Evolutionary conservation across 2,888 invertebrate genomes (phyloP).

Genomic region (Pharmacophagus antenor): DNA sequence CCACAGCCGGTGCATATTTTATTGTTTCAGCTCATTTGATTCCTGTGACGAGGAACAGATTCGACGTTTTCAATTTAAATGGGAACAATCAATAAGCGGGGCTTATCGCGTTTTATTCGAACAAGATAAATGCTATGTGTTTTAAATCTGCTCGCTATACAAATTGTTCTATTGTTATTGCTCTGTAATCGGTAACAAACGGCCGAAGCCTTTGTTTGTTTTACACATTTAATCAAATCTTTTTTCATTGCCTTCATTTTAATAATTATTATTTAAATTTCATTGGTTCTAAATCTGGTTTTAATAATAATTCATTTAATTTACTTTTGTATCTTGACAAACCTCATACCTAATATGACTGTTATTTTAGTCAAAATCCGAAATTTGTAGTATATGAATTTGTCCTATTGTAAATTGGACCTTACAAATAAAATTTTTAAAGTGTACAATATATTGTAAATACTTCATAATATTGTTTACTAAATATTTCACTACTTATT

Average conservation of each 20-base stretch:
- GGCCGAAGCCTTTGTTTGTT: conserved; percentile 45
- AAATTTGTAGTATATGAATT: no score
- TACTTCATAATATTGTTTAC: no score
- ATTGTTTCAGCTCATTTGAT: conserved; percentile 53
- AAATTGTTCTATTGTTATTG: conserved; percentile 61
- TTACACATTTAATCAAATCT: conserved; percentile 24
- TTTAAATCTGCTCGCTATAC: conserved; percentile 67
- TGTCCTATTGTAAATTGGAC: no score
- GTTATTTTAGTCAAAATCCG: no score
- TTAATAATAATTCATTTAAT: no score
- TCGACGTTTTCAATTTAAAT: conserved; percentile 67
- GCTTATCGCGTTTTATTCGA: conserved; percentile 68
- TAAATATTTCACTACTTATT: no score
- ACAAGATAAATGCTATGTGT: conserved; percentile 66
- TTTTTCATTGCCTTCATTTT: conserved; percentile 22
- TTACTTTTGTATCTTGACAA: no score
- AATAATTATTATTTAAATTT: background rate
- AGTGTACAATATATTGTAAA: no score
- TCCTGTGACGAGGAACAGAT: conserved; percentile 61
- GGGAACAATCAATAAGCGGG: conserved; percentile 68
- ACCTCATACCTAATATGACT: no score
- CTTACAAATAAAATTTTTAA: no score
- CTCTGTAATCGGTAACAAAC: conserved; percentile 54
- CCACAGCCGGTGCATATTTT: conserved; percentile 37
- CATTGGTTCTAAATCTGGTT: background rate